Evolutionary conservation across 2,888 invertebrate species (phyloP).

Genomic region (Zygogramma bicolorata): DNA sequence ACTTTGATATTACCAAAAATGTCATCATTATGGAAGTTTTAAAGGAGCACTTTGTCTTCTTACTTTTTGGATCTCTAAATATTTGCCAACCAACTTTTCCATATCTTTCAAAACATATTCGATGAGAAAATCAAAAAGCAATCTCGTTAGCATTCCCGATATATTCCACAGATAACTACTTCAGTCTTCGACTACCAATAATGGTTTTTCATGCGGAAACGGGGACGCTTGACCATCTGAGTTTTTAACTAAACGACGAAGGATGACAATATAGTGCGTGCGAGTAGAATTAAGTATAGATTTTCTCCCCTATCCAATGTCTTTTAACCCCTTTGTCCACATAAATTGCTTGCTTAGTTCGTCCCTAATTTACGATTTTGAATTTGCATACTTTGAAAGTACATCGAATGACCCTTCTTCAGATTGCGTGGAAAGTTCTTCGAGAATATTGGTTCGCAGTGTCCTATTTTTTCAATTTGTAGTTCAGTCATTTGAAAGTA

Average conservation of each 20-base stretch:
- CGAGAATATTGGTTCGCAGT: neutral
- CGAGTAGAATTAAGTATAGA: slow-evolving; percentile 60
- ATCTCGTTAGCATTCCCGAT: too few relatives aligned
- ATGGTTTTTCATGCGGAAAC: slow-evolving; percentile 38
- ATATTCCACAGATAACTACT: neutral
- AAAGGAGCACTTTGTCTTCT: too few relatives aligned
- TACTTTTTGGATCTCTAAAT: too few relatives aligned
- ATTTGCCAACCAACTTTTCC: too few relatives aligned
- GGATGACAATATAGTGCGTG: slow-evolving; percentile 53
- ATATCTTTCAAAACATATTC: too few relatives aligned
- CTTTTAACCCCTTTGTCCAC: slow-evolving; percentile 62
- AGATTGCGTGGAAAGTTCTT: slow-evolving; percentile 38
- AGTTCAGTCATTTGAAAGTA: too few relatives aligned
- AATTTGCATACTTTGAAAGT: slow-evolving; percentile 51
- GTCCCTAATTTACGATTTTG: slow-evolving; percentile 53
- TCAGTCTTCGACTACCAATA: neutral
- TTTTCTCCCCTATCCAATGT: slow-evolving; percentile 62
- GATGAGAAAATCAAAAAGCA: too few relatives aligned
- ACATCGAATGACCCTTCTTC: slow-evolving; percentile 44
- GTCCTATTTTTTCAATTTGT: too few relatives aligned
- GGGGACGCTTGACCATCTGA: slow-evolving; percentile 45
- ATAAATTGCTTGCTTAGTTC: slow-evolving; percentile 62
- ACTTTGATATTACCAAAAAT: too few relatives aligned
- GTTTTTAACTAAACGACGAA: slow-evolving; percentile 48
- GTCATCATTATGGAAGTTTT: too few relatives aligned